Evolutionary conservation across 2,888 invertebrate genomes (phyloP).

Genomic region (Morinoia aosen): DNA sequence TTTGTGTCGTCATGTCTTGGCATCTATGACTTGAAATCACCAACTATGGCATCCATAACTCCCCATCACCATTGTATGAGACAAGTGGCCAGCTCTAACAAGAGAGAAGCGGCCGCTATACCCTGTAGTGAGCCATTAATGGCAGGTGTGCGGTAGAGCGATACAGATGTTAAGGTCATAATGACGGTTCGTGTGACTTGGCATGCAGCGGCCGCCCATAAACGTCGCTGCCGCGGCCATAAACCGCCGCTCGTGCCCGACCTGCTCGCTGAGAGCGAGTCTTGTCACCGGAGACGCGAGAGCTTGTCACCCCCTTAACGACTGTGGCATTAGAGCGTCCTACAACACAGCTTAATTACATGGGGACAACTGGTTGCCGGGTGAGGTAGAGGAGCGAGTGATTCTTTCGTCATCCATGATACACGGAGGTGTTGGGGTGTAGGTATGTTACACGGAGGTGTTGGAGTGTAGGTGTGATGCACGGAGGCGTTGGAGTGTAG

Average conservation of each 20-base stretch:
- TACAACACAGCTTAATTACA: not conserved
- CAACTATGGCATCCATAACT: not conserved
- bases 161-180: slow-evolving; percentile 17
- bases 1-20: not conserved
- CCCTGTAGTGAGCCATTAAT: not conserved
- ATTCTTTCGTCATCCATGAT: too few relatives aligned
- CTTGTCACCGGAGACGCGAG: not conserved
- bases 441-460: too few relatives aligned
- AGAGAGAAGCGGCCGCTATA: not conserved
- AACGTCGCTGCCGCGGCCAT: not conserved
- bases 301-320: not conserved
- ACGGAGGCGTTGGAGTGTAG: too few relatives aligned
- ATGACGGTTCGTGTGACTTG: not conserved
- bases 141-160: slow-evolving; percentile 12
- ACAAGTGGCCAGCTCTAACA: not conserved
- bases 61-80: not conserved
- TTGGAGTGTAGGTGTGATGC: too few relatives aligned
- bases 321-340: not conserved
- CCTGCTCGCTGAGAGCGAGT: not conserved
- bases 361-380: not conserved
- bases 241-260: not conserved
- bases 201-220: slow-evolving; percentile 3
- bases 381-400: not conserved
- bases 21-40: not conserved
- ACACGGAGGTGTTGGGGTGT: too few relatives aligned